phyloP scores from a whole-genome alignment of 2,888 invertebrate genomes.

The Cephonodes hylas region DNA sequence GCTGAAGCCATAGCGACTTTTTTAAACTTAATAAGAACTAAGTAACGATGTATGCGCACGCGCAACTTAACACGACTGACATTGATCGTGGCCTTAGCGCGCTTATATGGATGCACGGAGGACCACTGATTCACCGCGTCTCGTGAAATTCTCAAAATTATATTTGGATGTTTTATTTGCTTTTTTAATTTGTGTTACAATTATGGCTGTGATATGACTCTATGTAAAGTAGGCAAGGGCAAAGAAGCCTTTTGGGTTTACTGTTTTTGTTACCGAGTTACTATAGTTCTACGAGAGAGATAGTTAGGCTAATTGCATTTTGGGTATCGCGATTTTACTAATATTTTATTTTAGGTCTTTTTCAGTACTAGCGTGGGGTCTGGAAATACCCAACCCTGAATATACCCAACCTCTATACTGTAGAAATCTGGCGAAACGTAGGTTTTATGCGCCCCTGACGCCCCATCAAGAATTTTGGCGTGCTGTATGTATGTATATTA shows the following conservation, averaged over 20 bases:
- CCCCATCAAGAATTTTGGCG: no score
- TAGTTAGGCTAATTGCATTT: no score
- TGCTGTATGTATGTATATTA: no score
- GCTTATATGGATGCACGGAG: conserved; percentile 60
- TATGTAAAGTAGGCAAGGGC: not conserved
- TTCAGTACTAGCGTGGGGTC: no score
- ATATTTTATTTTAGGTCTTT: no score
- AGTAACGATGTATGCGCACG: conserved; percentile 48
- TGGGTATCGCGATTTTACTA: no score
- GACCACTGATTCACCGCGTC: conserved; percentile 47
- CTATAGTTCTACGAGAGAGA: no score
- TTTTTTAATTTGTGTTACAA: conserved; percentile 28
- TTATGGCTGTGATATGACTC: conserved; percentile 6
- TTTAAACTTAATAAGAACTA: conserved; percentile 42
- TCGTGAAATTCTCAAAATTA: conserved; percentile 43
- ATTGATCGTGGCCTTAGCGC: conserved; percentile 62
- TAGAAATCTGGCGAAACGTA: no score
- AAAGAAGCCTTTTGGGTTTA: not conserved
- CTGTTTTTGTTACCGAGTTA: not conserved
- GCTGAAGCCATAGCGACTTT: conserved; percentile 63
- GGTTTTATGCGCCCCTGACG: no score
- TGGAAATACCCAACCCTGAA: no score
- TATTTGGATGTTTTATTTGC: conserved; percentile 25
- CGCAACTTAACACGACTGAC: conserved; percentile 60
- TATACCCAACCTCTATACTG: no score